A percentile compares a stretch with the other conserved stretches of the same genome.
These are phyloP conservation scores for Ceriagrion tenellum DNA, from an alignment of 2,888 invertebrate genomes.

Conservation along the genomic window DNA sequence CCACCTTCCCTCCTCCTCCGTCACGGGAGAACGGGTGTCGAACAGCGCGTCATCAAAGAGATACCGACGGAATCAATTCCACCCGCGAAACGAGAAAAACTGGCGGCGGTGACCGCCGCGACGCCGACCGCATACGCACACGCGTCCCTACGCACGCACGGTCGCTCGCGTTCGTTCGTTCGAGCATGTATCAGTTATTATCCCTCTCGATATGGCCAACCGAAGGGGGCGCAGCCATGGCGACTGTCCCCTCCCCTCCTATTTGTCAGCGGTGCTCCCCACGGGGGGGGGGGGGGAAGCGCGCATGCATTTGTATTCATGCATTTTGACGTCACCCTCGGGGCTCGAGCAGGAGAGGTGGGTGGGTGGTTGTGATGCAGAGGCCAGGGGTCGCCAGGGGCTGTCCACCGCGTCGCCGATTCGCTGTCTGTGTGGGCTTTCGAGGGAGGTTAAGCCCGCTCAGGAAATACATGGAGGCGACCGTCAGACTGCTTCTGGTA, in stretches of 20 bases:
- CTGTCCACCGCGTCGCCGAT: too few species aligned
- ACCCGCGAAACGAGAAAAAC: conserved; percentile 62
- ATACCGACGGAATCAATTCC: conserved; percentile 52
- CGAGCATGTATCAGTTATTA: conserved; percentile 37
- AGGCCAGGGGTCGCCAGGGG: too few species aligned
- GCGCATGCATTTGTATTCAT: conserved; percentile 55
- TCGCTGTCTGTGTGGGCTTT: too few species aligned
- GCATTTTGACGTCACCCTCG: conserved; percentile 52
- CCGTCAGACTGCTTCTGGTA: too few species aligned
- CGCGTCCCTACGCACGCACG: too few species aligned
- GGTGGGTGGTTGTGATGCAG: not conserved
- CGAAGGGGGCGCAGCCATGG: too few species aligned
- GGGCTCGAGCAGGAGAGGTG: not conserved
- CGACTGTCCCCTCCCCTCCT: not conserved
- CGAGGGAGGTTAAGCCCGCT: too few species aligned
- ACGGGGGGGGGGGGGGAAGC: not conserved
- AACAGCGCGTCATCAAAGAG: conserved; percentile 57
- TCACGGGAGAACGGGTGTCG: conserved; percentile 66
- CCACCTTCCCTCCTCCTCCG: not conserved
- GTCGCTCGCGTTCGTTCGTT: too few species aligned
- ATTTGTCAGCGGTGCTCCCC: conserved; percentile 17
- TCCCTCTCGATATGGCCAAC: conserved; percentile 40
- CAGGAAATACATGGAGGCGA: too few species aligned
- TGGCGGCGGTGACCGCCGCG: not conserved
- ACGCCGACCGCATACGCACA: too few species aligned